Conservation (phyloP, 1,140 invertebrate genomes). For the Pseudobourletiella spinata region DNA sequence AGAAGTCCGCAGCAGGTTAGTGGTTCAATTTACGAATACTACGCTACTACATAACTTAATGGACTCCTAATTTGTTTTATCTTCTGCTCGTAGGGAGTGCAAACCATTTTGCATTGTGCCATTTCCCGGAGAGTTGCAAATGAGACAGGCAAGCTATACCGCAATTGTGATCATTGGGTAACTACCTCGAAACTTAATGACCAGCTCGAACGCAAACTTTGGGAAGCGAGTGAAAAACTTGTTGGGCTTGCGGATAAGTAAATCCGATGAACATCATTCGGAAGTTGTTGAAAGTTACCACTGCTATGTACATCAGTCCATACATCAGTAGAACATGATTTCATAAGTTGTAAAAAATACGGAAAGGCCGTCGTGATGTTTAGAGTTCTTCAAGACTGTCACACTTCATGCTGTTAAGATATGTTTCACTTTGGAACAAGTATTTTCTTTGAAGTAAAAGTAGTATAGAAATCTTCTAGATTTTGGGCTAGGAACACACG, state of each 20-base stretch:
- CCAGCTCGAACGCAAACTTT: slow-evolving; percentile 54
- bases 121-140: slow-evolving; percentile 53
- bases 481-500: no score
- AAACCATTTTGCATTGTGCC: slow-evolving; percentile 67
- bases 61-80: slow-evolving; percentile 3
- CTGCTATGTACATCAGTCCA: no score
- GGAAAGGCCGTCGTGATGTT: no score
- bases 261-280: no score
- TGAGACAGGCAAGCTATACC: slow-evolving; percentile 57
- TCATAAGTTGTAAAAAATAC: no score
- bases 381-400: no score
- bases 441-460: no score
- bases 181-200: slow-evolving; percentile 53
- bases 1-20: slow-evolving; percentile 58
- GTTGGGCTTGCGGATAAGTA: slow-evolving; percentile 14
- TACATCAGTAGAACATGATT: no score
- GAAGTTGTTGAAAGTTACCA: no score
- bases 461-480: no score
- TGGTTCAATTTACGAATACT: slow-evolving; percentile 2
- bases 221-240: slow-evolving; percentile 57
- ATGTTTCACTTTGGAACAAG: no score
- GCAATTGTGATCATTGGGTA: slow-evolving; percentile 59
- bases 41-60: slow-evolving; percentile 5
- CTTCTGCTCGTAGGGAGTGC: slow-evolving; percentile 52
- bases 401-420: no score